phyloP scores from a whole-genome alignment of 2,113 vertebrate genomes.

The Python bivittatus region DNA sequence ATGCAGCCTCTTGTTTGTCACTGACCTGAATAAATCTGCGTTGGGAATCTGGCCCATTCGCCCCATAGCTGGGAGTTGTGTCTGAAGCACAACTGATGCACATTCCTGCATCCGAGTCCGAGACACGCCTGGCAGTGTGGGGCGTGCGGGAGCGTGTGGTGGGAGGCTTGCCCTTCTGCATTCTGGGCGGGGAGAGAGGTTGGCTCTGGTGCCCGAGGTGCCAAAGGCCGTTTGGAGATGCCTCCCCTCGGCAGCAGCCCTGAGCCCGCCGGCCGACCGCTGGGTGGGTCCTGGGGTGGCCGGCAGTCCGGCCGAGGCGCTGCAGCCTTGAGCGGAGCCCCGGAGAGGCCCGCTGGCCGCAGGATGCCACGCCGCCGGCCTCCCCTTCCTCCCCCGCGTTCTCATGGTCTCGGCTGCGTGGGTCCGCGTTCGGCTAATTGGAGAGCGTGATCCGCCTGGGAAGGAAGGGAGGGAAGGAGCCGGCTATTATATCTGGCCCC shows the following conservation, averaged over 20 bases:
- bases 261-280: background rate
- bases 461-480: constrained; percentile 71
- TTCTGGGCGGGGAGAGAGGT: background rate
- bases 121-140: background rate
- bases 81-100: too few species aligned
- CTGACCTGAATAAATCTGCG: too few species aligned
- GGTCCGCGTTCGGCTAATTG: constrained; percentile 54
- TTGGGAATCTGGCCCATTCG: background rate
- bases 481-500: constrained; percentile 67
- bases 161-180: too few species aligned
- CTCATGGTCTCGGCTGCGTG: constrained; percentile 46
- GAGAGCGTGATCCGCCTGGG: constrained; percentile 62
- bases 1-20: too few species aligned
- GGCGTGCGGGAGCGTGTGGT: too few species aligned
- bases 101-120: background rate
- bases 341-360: too few species aligned
- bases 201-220: background rate
- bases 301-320: background rate
- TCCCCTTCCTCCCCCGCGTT: background rate
- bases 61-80: background rate
- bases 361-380: background rate
- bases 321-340: background rate
- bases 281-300: too few species aligned
- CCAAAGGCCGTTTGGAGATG: background rate
- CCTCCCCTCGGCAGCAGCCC: background rate